Conservation (phyloP, 2,888 invertebrate species). For the Barypeithes pellucidus region DNA sequence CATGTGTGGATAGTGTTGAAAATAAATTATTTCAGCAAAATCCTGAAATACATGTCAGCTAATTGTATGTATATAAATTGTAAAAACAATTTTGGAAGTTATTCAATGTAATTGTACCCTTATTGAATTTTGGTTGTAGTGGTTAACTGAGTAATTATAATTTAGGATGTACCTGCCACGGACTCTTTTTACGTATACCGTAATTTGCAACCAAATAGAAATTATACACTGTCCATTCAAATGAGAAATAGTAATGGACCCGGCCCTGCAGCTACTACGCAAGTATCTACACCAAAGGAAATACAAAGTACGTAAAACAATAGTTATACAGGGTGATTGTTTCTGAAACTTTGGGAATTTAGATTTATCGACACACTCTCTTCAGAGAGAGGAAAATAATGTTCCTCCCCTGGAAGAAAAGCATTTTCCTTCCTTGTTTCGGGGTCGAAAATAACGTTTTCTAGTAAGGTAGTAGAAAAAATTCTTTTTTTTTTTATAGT, state of each 20-base stretch:
- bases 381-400: no score
- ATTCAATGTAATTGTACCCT: no score
- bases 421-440: background rate
- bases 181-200: constrained; percentile 84
- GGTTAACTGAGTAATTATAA: background rate
- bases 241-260: constrained; percentile 88
- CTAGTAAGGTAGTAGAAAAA: no score
- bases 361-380: no score
- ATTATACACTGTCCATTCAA: constrained; percentile 84
- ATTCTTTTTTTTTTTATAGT: constrained; percentile 68
- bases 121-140: no score
- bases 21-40: no score
- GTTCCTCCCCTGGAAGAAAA: background rate
- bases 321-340: background rate
- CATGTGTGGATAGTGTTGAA: no score
- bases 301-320: constrained; percentile 74
- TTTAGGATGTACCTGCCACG: constrained; percentile 84
- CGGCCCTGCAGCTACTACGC: constrained; percentile 80
- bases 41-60: no score
- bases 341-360: no score
- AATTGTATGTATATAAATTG: no score
- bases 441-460: no score
- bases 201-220: constrained; percentile 80
- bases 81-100: no score
- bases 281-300: constrained; percentile 80